Evolutionary conservation across 2,113 vertebrate species (phyloP), one percentile per base, ranked within the genome.

Genomic region (Hypomesus transpacificus): DNA sequence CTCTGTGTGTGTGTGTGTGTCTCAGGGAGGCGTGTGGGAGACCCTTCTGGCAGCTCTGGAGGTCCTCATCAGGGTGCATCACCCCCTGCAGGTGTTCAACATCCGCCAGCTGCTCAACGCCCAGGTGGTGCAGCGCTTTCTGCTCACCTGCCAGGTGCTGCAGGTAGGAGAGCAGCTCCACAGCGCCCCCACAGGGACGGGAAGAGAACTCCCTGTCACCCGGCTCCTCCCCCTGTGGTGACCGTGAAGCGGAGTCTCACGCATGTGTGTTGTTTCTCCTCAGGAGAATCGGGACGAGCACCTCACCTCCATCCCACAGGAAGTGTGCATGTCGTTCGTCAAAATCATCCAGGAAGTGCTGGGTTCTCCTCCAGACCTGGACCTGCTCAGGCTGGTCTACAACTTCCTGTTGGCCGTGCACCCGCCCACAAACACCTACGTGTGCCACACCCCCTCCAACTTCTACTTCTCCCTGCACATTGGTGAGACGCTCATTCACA

Each of bases 321-420:
- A 96, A 1, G 97, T 98, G 77, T 98, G 96, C 86, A 86, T 89
- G 69, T 98, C 97, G 1, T 99, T 97, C 86, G 94, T 99, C 88
- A 98, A 95, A 92, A 98, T 99, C 87, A 97, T 96, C 89, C 95
- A 98, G 87, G 97, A 99, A 89, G 95, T 98, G 0, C 93, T 99
- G 71, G 97, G 97, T 51, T 99, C 97, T 46, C 97, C 97, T 65
- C 97, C 97, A 20, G 97, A 99, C 79, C 84, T 98, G 88, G 94
- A 96, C 75, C 86, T 99, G 68, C 90, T 99, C 66, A 93, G 90
- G 53, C 70, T 98, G 73, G 91, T 99, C 86, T 98, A 94, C 90
- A 96, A 94, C 89, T 99, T 99, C 86, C 95, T 99, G 71, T 87
- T 99, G 86, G 95, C 97, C 26, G 95, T 98, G 75, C 97, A 99